Evolutionary conservation across 2,113 vertebrate species (phyloP).

Genomic region (Urocitellus parryii): DNA sequence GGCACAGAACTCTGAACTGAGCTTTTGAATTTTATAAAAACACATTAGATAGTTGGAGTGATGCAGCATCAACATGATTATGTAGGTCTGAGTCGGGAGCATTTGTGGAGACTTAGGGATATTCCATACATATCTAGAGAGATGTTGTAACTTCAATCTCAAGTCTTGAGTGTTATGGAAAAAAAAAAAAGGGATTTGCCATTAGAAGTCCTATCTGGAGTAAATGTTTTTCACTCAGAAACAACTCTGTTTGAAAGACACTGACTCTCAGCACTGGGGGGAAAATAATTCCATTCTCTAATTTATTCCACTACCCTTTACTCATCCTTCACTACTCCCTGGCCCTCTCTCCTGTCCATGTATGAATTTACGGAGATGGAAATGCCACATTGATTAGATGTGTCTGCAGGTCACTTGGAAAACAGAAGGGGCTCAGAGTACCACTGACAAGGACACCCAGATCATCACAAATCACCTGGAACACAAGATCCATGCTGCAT

Average conservation of each 20-base stretch:
- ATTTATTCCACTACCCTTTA: neutral
- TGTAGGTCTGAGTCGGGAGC: neutral
- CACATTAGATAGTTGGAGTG: neutral
- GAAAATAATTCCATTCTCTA: neutral
- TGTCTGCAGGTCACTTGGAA: neutral
- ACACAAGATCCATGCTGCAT: neutral
- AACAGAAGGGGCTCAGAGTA: neutral
- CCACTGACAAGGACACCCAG: neutral
- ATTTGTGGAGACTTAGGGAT: neutral
- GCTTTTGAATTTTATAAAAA: neutral
- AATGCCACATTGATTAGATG: neutral
- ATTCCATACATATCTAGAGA: neutral
- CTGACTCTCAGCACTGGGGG: neutral
- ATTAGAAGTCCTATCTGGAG: neutral
- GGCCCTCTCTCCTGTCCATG: neutral
- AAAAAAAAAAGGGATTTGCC: neutral
- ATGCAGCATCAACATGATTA: neutral
- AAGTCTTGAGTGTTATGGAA: neutral
- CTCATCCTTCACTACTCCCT: neutral
- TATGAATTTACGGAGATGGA: slow-evolving; percentile 37
- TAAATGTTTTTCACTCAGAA: slow-evolving; percentile 25
- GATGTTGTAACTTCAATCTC: neutral
- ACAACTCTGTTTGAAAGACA: neutral
- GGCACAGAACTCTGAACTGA: neutral
- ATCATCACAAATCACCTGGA: neutral